A percentile compares a stretch with the other conserved stretches of the same genome.
These are phyloP conservation scores for Myotis daubentonii DNA, from an alignment of 2,797 vertebrate genomes.

Conservation along the genomic window DNA sequence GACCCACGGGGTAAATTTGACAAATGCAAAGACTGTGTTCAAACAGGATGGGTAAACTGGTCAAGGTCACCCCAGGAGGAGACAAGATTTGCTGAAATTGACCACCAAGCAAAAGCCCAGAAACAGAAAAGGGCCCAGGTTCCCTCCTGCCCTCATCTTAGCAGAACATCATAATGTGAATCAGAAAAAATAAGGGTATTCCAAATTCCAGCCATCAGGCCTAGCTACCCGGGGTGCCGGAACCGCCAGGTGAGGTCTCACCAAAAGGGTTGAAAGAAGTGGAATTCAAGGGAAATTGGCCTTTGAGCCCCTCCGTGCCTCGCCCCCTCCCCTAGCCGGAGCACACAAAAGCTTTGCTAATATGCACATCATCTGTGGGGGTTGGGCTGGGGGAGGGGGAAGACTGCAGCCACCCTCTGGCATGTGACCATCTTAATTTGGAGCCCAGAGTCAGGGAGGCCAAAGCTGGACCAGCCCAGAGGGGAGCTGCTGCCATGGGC, in stretches of 20 bases:
- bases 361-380: conserved; percentile 64
- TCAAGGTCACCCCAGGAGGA: neutral
- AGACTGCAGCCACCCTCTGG: neutral
- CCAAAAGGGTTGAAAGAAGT: conserved; percentile 16
- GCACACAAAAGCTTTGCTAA: conserved; percentile 75
- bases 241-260: conserved; percentile 43
- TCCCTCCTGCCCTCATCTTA: neutral
- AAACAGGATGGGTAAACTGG: neutral
- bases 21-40: neutral
- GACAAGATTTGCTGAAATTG: neutral
- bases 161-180: neutral
- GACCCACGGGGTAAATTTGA: neutral
- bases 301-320: conserved; percentile 11
- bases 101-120: neutral
- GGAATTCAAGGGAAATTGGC: conserved; percentile 53
- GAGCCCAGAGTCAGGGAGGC: neutral
- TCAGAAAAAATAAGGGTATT: neutral
- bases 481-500: neutral
- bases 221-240: neutral
- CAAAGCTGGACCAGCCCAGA: neutral
- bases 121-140: neutral
- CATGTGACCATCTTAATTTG: neutral
- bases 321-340: neutral
- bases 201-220: neutral
- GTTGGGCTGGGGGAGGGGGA: neutral